A percentile compares a stretch with the other conserved stretches of the same genome.
phyloP scores from a whole-genome alignment of 2,113 vertebrate genomes.

The Ptilorrhoa leucosticta region DNA sequence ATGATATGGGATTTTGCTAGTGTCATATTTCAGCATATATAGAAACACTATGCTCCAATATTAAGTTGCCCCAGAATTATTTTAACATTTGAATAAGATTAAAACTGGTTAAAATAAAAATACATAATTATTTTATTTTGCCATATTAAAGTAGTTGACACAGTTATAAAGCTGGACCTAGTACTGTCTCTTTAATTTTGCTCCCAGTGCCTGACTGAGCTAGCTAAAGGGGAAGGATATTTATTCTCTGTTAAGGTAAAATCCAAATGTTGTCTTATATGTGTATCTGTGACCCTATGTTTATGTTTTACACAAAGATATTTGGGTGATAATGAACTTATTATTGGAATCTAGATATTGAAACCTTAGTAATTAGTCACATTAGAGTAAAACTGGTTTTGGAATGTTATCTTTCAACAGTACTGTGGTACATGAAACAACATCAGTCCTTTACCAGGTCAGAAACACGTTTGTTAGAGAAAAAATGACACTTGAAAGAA shows the following conservation, averaged over 20 bases:
- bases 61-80: not conserved
- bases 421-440: not conserved
- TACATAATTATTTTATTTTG: not conserved
- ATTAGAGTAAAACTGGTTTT: not conserved
- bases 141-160: not conserved
- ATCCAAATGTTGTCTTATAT: not conserved
- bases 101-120: not conserved
- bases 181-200: not conserved
- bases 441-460: not conserved
- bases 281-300: not conserved
- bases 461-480: not conserved
- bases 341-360: not conserved
- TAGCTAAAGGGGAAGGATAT: not conserved
- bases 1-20: rapidly evolving
- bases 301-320: not conserved
- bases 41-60: not conserved
- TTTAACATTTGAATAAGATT: not conserved
- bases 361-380: not conserved
- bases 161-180: not conserved
- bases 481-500: not conserved
- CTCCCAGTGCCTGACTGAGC: not conserved
- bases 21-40: not conserved
- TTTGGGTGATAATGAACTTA: not conserved
- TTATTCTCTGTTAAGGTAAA: not conserved
- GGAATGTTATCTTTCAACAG: not conserved